Percentiles rank a stretch among this genome's conserved stretches.
phyloP scores from a whole-genome alignment of 2,797 vertebrate genomes.

The Spinus olivaceus region DNA sequence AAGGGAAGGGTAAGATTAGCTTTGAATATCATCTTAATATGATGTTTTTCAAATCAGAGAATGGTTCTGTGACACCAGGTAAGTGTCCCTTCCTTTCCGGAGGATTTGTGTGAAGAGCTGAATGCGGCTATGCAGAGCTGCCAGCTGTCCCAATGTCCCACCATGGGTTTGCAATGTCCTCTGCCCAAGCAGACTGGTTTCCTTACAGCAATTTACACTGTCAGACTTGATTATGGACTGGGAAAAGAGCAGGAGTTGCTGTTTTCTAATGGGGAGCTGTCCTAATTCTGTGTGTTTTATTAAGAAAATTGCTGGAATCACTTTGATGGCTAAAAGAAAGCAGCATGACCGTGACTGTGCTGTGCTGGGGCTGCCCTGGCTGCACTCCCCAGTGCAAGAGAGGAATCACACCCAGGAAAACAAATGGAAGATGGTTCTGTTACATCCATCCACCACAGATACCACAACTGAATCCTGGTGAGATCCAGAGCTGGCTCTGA shows the following conservation, averaged over 20 bases:
- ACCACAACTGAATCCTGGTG: accelerated
- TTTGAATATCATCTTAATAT: background rate
- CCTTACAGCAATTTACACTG: background rate
- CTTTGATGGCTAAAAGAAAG: background rate
- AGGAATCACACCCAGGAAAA: accelerated
- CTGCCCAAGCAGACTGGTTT: background rate
- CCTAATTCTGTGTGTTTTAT: background rate
- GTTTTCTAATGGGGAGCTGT: background rate
- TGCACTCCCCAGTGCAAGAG: accelerated
- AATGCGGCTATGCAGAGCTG: background rate
- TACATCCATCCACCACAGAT: background rate
- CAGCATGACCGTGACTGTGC: accelerated
- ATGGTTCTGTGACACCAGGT: background rate
- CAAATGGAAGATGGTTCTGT: background rate
- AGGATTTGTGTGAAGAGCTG: background rate
- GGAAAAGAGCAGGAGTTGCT: background rate
- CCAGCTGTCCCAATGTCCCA: accelerated
- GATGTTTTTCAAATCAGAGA: background rate
- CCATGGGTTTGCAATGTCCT: background rate
- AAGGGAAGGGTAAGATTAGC: background rate
- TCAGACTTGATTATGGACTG: background rate
- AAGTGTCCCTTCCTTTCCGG: background rate
- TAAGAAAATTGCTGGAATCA: background rate
- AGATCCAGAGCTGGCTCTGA: background rate
- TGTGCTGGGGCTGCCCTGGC: background rate